Evolutionary conservation across 1,140 invertebrate genomes (phyloP).

Genomic region (Hyles vespertilio): DNA sequence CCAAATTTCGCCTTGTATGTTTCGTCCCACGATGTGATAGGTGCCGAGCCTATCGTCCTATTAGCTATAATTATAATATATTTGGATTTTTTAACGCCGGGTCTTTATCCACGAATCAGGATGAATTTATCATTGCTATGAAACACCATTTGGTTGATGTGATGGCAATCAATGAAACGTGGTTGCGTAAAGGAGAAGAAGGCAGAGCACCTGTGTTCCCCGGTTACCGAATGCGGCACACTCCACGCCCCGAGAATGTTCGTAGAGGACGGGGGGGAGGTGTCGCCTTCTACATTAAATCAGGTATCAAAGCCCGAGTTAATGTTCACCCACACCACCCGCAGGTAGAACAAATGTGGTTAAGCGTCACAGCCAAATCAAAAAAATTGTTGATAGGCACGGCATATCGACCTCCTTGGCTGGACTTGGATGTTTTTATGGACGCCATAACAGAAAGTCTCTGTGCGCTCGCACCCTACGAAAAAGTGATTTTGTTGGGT

Average conservation of each 20-base stretch:
- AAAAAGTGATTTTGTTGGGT: no score
- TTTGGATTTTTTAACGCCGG: slow-evolving; percentile 19
- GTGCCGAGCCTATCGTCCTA: no score
- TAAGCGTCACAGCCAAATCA: neutral
- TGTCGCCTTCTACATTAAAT: slow-evolving; percentile 9
- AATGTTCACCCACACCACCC: neutral
- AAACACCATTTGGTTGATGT: slow-evolving; percentile 7
- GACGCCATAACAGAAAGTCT: slow-evolving; percentile 10
- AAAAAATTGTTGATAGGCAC: slow-evolving; percentile 5
- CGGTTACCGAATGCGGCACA: slow-evolving; percentile 9
- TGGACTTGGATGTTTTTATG: neutral
- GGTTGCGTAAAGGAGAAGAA: slow-evolving; percentile 12
- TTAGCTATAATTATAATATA: neutral
- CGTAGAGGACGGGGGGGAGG: slow-evolving; percentile 9
- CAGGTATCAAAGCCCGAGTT: slow-evolving; percentile 1
- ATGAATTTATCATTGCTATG: neutral
- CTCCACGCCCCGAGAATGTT: slow-evolving; percentile 1
- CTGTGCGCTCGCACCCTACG: neutral
- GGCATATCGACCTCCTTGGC: neutral
- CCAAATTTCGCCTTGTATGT: no score
- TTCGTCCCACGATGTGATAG: no score
- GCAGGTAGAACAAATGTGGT: slow-evolving; percentile 11
- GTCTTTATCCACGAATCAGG: neutral
- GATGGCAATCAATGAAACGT: slow-evolving; percentile 19
- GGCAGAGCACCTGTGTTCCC: neutral